Evolutionary conservation across 2,113 vertebrate genomes (phyloP).

Genomic region (Misgurnus anguillicaudatus): DNA sequence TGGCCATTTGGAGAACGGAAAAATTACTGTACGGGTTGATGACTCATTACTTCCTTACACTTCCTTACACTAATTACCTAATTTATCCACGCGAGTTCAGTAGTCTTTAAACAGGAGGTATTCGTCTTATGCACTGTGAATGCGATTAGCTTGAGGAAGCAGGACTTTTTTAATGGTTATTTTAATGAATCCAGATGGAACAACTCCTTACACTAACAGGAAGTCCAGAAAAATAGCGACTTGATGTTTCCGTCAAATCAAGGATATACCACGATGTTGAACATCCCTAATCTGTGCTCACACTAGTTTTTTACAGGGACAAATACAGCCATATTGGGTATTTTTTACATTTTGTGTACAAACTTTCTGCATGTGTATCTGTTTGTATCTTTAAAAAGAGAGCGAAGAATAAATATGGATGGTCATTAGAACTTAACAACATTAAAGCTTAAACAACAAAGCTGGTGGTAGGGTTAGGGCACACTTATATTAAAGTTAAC

Average conservation of each 20-base stretch:
- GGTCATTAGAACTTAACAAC: too few relatives aligned
- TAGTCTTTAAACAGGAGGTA: constrained; percentile 19
- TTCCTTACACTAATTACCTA: neutral
- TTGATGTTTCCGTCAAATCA: constrained; percentile 50
- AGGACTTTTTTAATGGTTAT: constrained; percentile 46
- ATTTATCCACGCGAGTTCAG: constrained; percentile 51
- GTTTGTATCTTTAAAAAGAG: too few relatives aligned
- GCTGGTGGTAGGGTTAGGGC: too few relatives aligned
- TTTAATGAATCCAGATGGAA: constrained; percentile 64
- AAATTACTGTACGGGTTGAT: constrained; percentile 49
- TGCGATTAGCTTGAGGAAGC: constrained; percentile 34
- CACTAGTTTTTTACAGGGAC: constrained; percentile 62
- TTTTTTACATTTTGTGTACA: too few relatives aligned
- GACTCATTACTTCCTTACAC: constrained; percentile 46
- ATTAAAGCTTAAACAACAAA: too few relatives aligned
- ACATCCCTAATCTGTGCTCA: constrained; percentile 57
- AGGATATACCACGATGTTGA: constrained; percentile 53
- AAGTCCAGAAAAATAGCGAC: constrained; percentile 54
- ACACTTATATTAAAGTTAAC: too few relatives aligned
- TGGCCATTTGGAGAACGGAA: constrained; percentile 37
- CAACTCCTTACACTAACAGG: constrained; percentile 59
- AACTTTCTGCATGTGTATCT: too few relatives aligned
- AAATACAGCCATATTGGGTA: constrained; percentile 25
- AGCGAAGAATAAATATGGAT: too few relatives aligned
- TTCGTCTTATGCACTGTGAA: constrained; percentile 18